These are phyloP conservation scores for Acyrthosiphon pisum DNA, from an alignment of 1,140 invertebrate genomes.

Conservation along the genomic window DNA sequence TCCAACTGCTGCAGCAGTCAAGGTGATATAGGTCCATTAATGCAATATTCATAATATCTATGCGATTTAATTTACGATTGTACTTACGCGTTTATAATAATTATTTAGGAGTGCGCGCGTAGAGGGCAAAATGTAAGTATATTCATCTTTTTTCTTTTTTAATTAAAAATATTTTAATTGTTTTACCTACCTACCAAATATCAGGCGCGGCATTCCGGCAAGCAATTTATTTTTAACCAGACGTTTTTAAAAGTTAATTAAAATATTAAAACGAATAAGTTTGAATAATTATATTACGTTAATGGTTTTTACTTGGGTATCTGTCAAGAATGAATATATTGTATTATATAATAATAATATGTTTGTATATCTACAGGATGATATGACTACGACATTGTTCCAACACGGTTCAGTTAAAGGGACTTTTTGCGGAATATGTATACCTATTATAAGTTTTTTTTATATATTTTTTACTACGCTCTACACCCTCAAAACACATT, in stretches of 20 bases:
- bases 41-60: not conserved
- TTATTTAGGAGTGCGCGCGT: not conserved
- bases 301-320: not conserved
- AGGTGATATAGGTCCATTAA: not conserved
- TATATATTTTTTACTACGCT: not conserved
- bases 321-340: slow-evolving; percentile 9
- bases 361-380: not conserved
- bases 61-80: not conserved
- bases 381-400: not conserved
- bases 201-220: not conserved
- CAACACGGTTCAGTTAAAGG: slow-evolving; percentile 20
- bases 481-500: not conserved
- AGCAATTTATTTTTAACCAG: not conserved
- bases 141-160: not conserved
- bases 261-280: slow-evolving; percentile 12
- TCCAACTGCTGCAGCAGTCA: not conserved
- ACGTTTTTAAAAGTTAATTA: slow-evolving; percentile 36
- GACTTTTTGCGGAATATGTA: not conserved
- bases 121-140: not conserved
- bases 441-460: not conserved
- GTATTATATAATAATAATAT: not conserved
- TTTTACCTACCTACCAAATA: slow-evolving; percentile 1
- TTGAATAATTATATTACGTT: slow-evolving; percentile 25
- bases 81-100: not conserved
- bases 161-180: slow-evolving; percentile 25